phyloP scores from a whole-genome alignment of 1,140 invertebrate species.

The Helicoverpa armigera region DNA sequence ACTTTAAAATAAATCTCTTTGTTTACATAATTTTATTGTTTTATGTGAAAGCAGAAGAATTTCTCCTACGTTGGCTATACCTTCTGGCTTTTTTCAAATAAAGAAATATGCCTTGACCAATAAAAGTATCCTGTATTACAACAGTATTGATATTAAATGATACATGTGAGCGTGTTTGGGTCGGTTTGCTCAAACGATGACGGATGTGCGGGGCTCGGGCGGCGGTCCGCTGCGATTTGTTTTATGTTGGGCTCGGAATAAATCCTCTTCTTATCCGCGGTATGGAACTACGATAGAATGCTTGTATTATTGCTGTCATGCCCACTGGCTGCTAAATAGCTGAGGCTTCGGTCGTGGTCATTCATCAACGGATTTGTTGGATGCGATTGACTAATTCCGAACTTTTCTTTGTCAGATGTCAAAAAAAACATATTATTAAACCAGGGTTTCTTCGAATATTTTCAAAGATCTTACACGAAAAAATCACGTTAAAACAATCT shows the following conservation, averaged over 20 bases:
- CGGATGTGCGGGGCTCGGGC: constrained; percentile 34
- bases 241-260: constrained; percentile 27
- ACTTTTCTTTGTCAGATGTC: no score
- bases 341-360: background rate
- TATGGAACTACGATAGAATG: constrained; percentile 4
- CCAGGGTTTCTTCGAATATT: no score
- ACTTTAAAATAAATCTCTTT: no score
- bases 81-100: background rate
- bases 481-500: no score
- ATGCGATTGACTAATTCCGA: no score
- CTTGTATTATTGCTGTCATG: background rate
- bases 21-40: no score
- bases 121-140: background rate
- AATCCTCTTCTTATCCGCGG: constrained; percentile 27
- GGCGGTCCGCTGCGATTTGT: constrained; percentile 1
- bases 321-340: background rate
- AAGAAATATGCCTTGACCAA: background rate
- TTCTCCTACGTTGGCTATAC: no score
- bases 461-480: no score
- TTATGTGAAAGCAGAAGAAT: no score
- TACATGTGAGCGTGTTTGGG: constrained; percentile 14
- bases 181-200: constrained; percentile 40
- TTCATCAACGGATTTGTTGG: no score
- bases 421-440: no score
- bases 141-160: constrained; percentile 25